A percentile compares a stretch with the other conserved stretches of the same genome.
Evolutionary conservation across 2,113 vertebrate species (phyloP).

Genomic region (Lathamus discolor): DNA sequence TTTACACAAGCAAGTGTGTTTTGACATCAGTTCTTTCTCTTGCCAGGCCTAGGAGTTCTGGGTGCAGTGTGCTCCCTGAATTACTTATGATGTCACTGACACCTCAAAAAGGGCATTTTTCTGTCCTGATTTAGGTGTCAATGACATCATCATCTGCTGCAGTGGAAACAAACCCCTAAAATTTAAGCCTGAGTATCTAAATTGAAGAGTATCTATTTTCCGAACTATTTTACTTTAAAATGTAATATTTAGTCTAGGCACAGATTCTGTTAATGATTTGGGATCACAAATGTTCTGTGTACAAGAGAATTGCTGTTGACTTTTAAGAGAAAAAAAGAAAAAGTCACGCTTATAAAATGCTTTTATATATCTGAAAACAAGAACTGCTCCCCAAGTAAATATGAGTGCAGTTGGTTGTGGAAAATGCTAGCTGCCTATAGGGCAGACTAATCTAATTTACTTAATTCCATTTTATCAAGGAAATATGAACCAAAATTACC

Average conservation of each 20-base stretch:
- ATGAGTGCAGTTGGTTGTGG: not conserved
- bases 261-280: conserved; percentile 13
- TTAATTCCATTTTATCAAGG: not conserved
- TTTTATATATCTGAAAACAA: not conserved
- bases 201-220: not conserved
- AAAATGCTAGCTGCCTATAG: not conserved
- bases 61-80: not conserved
- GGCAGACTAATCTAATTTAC: not conserved
- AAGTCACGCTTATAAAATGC: not conserved
- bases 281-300: not conserved
- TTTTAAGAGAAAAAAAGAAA: not conserved
- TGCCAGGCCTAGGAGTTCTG: not conserved
- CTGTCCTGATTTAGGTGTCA: conserved; percentile 48
- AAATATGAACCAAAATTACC: not conserved
- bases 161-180: conserved; percentile 29
- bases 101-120: conserved; percentile 21
- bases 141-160: conserved; percentile 39
- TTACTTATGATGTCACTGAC: conserved; percentile 32
- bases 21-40: not conserved
- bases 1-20: not conserved
- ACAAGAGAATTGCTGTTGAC: not conserved
- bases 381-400: not conserved
- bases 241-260: conserved; percentile 28
- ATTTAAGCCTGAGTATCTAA: conserved; percentile 8
- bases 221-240: conserved; percentile 3